Conservation (phyloP, 2,888 invertebrate genomes). For the Ethmia dodecea region DNA sequence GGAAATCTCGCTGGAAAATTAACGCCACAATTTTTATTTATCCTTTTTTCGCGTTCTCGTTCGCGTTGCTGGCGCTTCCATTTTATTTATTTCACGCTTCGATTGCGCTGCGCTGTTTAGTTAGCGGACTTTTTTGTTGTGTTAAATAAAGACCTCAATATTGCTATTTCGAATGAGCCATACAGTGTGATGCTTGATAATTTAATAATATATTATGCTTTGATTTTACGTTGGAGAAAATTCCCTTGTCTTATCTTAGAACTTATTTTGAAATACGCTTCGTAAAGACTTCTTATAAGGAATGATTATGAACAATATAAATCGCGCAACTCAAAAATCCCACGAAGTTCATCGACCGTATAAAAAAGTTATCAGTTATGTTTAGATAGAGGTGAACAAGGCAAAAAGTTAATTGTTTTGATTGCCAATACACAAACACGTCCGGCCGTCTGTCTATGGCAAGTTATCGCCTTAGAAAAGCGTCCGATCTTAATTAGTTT, state of each 20-base stretch:
- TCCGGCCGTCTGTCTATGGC: conserved; percentile 57
- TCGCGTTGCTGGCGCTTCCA: conserved; percentile 49
- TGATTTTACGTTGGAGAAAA: too few relatives aligned
- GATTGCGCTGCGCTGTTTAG: conserved; percentile 60
- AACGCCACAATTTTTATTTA: conserved; percentile 65
- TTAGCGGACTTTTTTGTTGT: too few relatives aligned
- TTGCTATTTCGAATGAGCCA: too few relatives aligned
- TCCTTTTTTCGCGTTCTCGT: conserved; percentile 52
- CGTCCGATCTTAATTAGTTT: conserved; percentile 77
- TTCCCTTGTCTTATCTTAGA: too few relatives aligned
- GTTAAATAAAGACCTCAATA: too few relatives aligned
- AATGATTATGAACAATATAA: conserved; percentile 15
- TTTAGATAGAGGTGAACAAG: conserved; percentile 53
- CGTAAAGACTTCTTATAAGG: too few relatives aligned
- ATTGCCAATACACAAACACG: conserved; percentile 71
- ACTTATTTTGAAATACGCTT: conserved; percentile 1
- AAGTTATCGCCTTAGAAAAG: conserved; percentile 74
- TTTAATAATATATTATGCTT: too few relatives aligned
- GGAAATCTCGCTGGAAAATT: conserved; percentile 75
- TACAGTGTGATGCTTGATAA: too few relatives aligned
- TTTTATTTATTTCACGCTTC: conserved; percentile 72
- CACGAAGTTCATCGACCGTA: background rate
- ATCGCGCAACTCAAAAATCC: conserved; percentile 21
- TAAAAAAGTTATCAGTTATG: conserved; percentile 27
- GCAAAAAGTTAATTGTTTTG: conserved; percentile 76